Base-by-base conservation (phyloP, 2,113 vertebrate species). In the Lanius collurio region DNA sequence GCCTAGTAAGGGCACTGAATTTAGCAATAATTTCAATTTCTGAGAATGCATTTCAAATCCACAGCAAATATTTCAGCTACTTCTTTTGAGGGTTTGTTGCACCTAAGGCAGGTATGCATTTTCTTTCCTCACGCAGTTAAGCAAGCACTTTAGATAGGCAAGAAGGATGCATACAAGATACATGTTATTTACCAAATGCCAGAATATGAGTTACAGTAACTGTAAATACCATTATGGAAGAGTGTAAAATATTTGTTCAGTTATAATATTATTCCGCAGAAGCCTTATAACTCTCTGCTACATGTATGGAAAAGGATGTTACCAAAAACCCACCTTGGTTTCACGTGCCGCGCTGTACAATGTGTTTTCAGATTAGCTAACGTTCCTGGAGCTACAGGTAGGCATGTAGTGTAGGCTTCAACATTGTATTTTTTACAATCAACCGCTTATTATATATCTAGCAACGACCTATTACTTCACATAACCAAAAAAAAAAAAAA, bases 271-370 rank as follows among this genome's bases (percentile, higher is more conserved):
- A 95, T 97, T 98, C 97, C 98, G 64, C 97, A 94, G 96, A 98
- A 98, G 98, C 98, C 98, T 98, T 98, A 98, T 95, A 95, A 89
- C 91, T 95, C 89, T 97, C 89, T 94, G 97, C 97, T 98, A 97
- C 89, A 7, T 96, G 93, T 96, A 90, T 92, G 97, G 89, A 95
- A 95, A 97, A 94, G 64, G 69, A 86, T 76, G 78, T 97, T 95
- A 98, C 97, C 97, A 97, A 98, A 97, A 90, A 94, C 15, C n/a
- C 74, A 57, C 60, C 53, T 50, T 71, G 44, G 91, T 97, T 97
- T 95, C 68, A 90, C 89, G 83, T n/a, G 91, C 87, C 37, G 95
- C 73, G 24, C 69, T 96, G 95, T 92, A 80, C 90, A 87, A 89
- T 84, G 69, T 87, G 85, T 95, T 94, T 97, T 94, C 93, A 80